Percentiles rank a stretch among this genome's conserved stretches.
Conservation (phyloP, 2,888 invertebrate genomes). For the Allygus modestus region DNA sequence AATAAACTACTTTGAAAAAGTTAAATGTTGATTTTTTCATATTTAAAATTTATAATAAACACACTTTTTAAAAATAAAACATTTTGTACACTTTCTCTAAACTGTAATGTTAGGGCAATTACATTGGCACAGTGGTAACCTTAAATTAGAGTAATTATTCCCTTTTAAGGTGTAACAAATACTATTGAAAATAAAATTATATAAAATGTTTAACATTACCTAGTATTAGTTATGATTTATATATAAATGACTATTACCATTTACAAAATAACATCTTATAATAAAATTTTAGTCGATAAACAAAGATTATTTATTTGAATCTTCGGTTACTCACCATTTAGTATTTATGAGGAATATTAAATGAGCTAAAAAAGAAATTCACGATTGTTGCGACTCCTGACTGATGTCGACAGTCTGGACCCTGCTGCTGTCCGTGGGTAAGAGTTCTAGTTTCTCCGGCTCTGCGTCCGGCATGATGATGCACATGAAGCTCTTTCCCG, state of each 20-base stretch:
- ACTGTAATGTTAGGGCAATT: neutral
- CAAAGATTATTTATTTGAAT: neutral
- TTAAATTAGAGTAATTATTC: neutral
- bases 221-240: constrained; percentile 8
- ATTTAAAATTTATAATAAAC: no score
- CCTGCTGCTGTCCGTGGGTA: constrained; percentile 79
- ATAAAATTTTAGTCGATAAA: constrained; percentile 13
- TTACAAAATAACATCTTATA: neutral
- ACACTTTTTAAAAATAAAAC: no score
- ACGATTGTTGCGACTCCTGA: constrained; percentile 64
- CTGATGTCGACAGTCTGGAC: constrained; percentile 82
- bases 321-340: neutral
- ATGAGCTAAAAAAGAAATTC: neutral
- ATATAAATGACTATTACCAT: constrained; percentile 12
- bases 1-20: no score
- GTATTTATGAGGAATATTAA: neutral
- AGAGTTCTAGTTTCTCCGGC: constrained; percentile 79
- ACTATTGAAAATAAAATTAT: neutral
- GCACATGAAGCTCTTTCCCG: constrained; percentile 92
- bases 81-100: neutral
- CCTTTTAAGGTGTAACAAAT: neutral
- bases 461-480: constrained; percentile 93
- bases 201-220: neutral
- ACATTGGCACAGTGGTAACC: constrained; percentile 36
- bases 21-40: no score